Evolutionary conservation across 2,113 vertebrate species (phyloP), one percentile per base, ranked within the genome.

Genomic region (Salminus brasiliensis): DNA sequence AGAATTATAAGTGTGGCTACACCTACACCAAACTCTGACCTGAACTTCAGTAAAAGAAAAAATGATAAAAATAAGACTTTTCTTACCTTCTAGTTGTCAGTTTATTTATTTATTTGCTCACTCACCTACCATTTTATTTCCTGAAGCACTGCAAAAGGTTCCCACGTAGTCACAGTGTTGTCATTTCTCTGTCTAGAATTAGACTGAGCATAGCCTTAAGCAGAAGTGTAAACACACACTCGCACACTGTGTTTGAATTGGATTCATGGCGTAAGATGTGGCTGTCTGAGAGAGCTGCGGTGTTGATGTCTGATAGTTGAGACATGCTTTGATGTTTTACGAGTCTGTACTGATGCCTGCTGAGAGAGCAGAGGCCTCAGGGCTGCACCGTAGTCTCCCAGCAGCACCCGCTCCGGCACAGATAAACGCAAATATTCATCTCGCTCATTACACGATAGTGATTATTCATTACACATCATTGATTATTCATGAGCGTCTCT

Each of bases 351-450:
- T 32, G 30, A 18, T 16, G 29, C 57, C 27, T 60, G 25, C 57
- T 60, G 57, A 27, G 27, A 29, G 57, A 30, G 10, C 8, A 9
- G 11, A 57, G 4, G 25, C 57, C 57, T 30, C 57, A 18, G 57
- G 57, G 25, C 29, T 60, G 57, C 12, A 11, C 29, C 32, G 41
- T 23, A 34, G 49, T 25, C 76, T 70, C 65, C 52, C 41, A 18
- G 36, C 18, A 49, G 49, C 55, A 0, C 25, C 13, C 53, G 34
- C 69, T 59, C 39, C 18, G 36, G 30, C 52, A 8, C 41, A 11
- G 29, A 53, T 32, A 49, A 60, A 63, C 27, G 62, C 71, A 32
- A 72, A 79, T 79, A 79, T 79, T 79, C 62, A 79, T 79, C n/a
- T 34, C 34, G 15, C 77, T 65, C 68, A 72, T 79, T 63, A 79